Evolutionary conservation across 2,113 vertebrate genomes (phyloP).

Genomic region (Entomyzon cyanotis): DNA sequence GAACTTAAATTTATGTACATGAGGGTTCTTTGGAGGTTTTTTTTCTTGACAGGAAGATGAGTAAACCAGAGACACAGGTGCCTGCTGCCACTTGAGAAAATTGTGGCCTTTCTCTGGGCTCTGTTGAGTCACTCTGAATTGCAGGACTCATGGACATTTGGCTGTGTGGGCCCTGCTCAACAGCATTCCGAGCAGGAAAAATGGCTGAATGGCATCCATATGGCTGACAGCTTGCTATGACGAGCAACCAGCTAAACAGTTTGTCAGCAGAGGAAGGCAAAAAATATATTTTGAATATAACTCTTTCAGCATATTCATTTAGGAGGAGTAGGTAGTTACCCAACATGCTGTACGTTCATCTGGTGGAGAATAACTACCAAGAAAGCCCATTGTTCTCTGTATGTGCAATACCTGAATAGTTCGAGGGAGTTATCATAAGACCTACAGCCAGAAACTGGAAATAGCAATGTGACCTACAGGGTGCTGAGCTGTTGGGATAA

Average conservation of each 20-base stretch:
- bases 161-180: slow-evolving; percentile 57
- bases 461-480: background rate
- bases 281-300: slow-evolving; percentile 13
- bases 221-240: slow-evolving; percentile 67
- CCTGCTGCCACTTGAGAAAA: background rate
- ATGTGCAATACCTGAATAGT: background rate
- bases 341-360: background rate
- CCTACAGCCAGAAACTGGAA: background rate
- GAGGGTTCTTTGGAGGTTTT: background rate
- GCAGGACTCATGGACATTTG: slow-evolving; percentile 69
- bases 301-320: slow-evolving; percentile 25
- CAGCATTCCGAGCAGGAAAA: slow-evolving; percentile 39
- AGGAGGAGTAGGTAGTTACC: background rate
- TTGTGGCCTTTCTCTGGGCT: slow-evolving; percentile 6
- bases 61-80: background rate
- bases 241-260: slow-evolving; percentile 59
- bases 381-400: background rate
- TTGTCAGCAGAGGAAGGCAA: slow-evolving; percentile 40
- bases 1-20: background rate
- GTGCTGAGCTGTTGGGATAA: background rate
- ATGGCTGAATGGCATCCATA: slow-evolving; percentile 71
- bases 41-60: background rate
- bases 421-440: background rate
- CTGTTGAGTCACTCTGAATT: slow-evolving; percentile 29
- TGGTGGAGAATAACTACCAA: background rate